Conservation (phyloP, 1,140 invertebrate species). For the Capitella teleta region DNA sequence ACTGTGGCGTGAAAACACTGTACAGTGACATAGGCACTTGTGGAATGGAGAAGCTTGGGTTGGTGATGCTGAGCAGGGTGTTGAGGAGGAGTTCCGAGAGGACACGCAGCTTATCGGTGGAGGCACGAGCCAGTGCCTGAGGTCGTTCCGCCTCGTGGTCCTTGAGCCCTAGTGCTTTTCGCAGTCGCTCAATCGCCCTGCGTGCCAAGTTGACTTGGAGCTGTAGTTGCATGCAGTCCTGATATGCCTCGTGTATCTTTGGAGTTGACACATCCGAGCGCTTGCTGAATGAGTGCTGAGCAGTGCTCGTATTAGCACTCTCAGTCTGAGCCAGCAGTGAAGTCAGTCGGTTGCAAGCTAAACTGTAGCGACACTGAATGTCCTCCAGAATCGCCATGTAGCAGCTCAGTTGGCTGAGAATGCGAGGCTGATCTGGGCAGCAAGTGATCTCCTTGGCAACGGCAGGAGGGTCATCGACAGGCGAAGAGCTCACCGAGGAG, state of each 20-base stretch:
- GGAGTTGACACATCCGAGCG: constrained; percentile 46
- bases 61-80: constrained; percentile 51
- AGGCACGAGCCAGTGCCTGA: constrained; percentile 21
- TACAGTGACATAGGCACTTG: constrained; percentile 25
- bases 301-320: constrained; percentile 25
- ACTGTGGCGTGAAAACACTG: constrained; percentile 47
- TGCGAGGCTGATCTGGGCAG: constrained; percentile 26
- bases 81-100: constrained; percentile 69
- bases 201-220: constrained; percentile 63
- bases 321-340: neutral
- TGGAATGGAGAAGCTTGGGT: constrained; percentile 44
- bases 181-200: constrained; percentile 59
- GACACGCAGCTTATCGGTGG: constrained; percentile 59
- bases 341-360: constrained; percentile 47
- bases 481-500: neutral
- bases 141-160: neutral
- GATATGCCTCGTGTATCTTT: constrained; percentile 66
- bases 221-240: constrained; percentile 68
- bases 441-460: neutral
- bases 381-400: constrained; percentile 56
- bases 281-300: constrained; percentile 25
- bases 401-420: constrained; percentile 30
- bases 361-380: constrained; percentile 68
- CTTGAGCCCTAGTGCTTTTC: constrained; percentile 42
- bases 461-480: neutral